Evolutionary conservation across 2,888 invertebrate species (phyloP).

Genomic region (Nemapogon koenigi): DNA sequence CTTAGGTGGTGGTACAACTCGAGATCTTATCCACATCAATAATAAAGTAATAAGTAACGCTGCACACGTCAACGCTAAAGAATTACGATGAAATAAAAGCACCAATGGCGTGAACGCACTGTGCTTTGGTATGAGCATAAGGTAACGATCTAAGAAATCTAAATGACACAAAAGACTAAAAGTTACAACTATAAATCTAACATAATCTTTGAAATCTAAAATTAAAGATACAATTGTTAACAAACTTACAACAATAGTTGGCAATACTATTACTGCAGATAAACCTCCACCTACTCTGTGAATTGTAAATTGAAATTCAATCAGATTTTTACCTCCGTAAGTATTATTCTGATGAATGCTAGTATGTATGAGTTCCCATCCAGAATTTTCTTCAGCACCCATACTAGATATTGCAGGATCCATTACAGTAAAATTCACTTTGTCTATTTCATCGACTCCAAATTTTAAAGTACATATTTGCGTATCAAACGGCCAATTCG

Average conservation of each 20-base stretch:
- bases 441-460: slow-evolving; percentile 1
- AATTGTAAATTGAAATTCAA: not conserved
- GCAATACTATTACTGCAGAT: not conserved
- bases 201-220: not conserved
- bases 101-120: not conserved
- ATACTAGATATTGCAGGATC: not conserved
- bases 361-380: not conserved
- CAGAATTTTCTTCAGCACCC: not conserved
- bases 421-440: not conserved
- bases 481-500: slow-evolving; percentile 2
- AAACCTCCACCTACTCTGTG: slow-evolving; percentile 2
- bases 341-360: not conserved
- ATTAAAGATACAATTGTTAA: not conserved
- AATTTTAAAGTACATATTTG: slow-evolving; percentile 2
- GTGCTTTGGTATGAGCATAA: not conserved
- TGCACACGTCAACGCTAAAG: not conserved
- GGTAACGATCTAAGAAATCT: not conserved
- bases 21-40: not conserved
- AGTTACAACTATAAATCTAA: not conserved
- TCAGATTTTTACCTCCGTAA: not conserved
- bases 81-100: not conserved
- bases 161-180: slow-evolving; percentile 1
- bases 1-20: not conserved
- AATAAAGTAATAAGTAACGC: slow-evolving; percentile 1
- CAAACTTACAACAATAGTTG: not conserved